Evolutionary conservation across 2,113 vertebrate genomes (phyloP), one percentile per base, ranked within the genome.

Genomic region (Trichomycterus rosablanca): DNA sequence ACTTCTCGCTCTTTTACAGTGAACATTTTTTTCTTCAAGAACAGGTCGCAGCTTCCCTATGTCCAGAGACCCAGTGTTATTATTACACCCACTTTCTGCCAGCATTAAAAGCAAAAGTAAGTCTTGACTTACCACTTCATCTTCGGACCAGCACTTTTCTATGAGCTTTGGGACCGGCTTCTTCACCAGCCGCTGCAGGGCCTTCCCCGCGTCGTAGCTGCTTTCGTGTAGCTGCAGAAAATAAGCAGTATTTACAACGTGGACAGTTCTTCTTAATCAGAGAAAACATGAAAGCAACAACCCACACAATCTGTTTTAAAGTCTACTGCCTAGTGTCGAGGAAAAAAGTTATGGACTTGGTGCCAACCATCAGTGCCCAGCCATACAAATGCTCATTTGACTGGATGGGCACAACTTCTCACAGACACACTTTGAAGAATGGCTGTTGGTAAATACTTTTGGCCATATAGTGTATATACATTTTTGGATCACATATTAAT

Each of bases 81-180:
- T n/a, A 30, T 24, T n/a, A 4, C 26, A 30, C 26, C 26, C 26
- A 30, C 3, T 30, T 35, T 58, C 44, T 54, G 49, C 35, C 42
- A 10, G 35, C 22, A 42, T 46, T n/a, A 46, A 39, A 10, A 49
- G 28, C 15, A 14, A 67, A 57, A 60, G 15, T 1, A 14, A 49
- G 2, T 5, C 1, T 19, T 74, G 37, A 73, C 94, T 92, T 82
- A 99, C 96, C 94, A 97, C 94, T 92, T 99, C 96, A 7, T 99
- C 96, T 52, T 99, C 96, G 1, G 95, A 97, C 96, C 96, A 99
- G 84, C 96, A 97, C 80, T 98, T 98, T 73, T 99, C 96, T 23
- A 99, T 97, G 75, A 98, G 87, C 73, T 94, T 97, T 71, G 95
- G 96, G 35, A 99, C 92, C 0, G 96, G 96, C 80, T 98, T 98